Evolutionary conservation across 2,113 vertebrate species (phyloP).

Genomic region (Cricetomys ansorgei): DNA sequence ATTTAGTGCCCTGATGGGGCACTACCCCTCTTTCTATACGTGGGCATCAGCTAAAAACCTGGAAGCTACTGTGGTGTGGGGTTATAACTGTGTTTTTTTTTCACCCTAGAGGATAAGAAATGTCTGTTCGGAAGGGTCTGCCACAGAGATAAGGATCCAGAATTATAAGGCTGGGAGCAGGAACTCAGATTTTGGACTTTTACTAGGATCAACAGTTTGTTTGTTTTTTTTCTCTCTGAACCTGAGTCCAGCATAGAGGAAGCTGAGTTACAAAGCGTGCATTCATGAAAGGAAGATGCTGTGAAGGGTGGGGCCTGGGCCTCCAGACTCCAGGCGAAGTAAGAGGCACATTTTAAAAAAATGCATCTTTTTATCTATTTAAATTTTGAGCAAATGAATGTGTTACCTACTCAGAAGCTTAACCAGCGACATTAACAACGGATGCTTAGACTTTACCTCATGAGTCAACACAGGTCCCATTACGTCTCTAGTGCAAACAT

Average conservation of each 20-base stretch:
- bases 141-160: background rate
- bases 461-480: background rate
- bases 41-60: background rate
- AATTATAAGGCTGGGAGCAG: background rate
- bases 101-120: background rate
- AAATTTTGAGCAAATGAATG: background rate
- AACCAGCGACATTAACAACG: background rate
- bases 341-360: background rate
- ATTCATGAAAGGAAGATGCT: background rate
- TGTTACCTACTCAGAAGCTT: background rate
- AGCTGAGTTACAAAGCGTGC: background rate
- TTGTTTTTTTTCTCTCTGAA: background rate
- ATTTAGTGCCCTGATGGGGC: background rate
- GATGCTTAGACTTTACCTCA: background rate
- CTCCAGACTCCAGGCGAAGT: background rate
- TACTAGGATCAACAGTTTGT: background rate
- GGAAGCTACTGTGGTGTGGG: background rate
- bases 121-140: background rate
- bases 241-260: background rate
- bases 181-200: background rate
- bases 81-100: background rate
- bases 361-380: background rate
- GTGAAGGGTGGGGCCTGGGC: background rate
- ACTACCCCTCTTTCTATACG: background rate
- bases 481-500: background rate